Evolutionary conservation across 1,140 invertebrate species (phyloP).

Genomic region (Teleogryllus occipitalis): DNA sequence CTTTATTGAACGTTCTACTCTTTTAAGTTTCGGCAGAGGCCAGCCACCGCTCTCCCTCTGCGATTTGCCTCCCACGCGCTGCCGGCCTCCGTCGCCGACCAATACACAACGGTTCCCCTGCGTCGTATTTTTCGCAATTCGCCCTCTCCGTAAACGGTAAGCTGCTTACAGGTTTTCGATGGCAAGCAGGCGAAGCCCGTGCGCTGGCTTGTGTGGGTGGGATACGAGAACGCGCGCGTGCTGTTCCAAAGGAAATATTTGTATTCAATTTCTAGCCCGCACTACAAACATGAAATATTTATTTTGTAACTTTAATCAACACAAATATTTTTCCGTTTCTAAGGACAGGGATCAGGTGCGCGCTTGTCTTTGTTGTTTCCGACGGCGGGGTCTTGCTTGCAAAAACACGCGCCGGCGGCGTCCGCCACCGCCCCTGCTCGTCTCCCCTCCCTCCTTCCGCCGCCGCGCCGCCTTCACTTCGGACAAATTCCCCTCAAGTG

Average conservation of each 20-base stretch:
- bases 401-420: not conserved
- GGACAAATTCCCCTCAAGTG: not conserved
- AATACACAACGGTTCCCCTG: no score
- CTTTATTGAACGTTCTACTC: no score
- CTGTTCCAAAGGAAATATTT: not conserved
- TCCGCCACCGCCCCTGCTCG: not conserved
- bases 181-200: not conserved
- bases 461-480: no score
- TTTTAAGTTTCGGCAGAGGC: no score
- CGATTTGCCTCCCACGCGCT: no score
- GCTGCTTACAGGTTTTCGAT: not conserved
- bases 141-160: not conserved
- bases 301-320: constrained; percentile 2
- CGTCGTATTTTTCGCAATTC: no score
- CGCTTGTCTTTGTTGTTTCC: not conserved
- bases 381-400: not conserved
- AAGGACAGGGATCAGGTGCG: not conserved
- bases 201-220: not conserved
- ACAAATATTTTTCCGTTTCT: not conserved
- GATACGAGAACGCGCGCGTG: not conserved
- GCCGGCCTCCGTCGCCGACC: no score
- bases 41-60: no score
- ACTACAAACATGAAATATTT: not conserved
- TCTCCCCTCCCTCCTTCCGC: no score
- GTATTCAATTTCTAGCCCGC: not conserved